Conservation (phyloP, 2,113 vertebrate species). For the Casuarius casuarius region DNA sequence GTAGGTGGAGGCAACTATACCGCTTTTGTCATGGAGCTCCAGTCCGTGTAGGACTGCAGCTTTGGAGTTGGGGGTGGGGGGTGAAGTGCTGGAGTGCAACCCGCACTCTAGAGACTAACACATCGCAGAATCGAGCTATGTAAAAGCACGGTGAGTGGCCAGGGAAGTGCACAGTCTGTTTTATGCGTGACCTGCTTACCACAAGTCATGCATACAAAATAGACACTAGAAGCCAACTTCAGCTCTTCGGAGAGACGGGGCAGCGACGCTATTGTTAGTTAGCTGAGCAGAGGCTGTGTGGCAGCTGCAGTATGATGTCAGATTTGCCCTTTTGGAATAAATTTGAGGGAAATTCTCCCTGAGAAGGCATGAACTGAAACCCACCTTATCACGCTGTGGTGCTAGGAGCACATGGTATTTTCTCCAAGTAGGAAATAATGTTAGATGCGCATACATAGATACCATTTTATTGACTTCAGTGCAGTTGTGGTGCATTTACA, state of each 20-base stretch:
- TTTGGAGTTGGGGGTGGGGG: background rate
- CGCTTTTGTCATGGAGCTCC: too few relatives aligned
- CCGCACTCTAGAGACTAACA: slow-evolving; percentile 23
- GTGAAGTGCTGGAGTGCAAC: background rate
- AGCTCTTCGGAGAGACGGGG: background rate
- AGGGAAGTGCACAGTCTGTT: background rate
- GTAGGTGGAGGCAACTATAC: background rate
- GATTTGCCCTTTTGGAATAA: background rate
- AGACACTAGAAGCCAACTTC: slow-evolving; percentile 13
- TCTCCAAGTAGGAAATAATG: background rate
- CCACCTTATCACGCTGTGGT: too few relatives aligned
- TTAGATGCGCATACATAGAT: background rate
- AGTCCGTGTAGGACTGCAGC: background rate
- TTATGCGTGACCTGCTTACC: slow-evolving; percentile 56
- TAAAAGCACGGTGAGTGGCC: slow-evolving; percentile 41
- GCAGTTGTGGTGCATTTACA: background rate
- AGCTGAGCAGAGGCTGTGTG: background rate
- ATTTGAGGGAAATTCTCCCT: background rate
- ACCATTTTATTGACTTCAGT: too few relatives aligned
- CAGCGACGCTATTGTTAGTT: background rate
- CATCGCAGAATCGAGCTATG: background rate
- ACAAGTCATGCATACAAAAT: slow-evolving; percentile 66
- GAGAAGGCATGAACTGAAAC: background rate
- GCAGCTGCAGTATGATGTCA: background rate
- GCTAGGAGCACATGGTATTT: background rate